A percentile compares a stretch with the other conserved stretches of the same genome.
Conservation (phyloP, 1,140 invertebrate genomes). For the Vanessa tameamea region DNA sequence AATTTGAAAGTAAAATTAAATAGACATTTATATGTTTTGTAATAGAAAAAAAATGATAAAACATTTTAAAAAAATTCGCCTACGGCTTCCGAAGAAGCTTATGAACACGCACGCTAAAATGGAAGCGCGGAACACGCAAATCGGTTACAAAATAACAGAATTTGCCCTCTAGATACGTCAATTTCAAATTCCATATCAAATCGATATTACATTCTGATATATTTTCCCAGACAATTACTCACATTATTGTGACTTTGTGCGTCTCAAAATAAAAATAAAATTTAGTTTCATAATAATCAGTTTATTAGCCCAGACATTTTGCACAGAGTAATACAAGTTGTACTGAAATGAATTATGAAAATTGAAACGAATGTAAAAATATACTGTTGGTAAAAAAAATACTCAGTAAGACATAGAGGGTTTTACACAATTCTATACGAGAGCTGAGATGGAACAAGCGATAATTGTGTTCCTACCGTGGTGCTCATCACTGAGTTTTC, state of each 20-base stretch:
- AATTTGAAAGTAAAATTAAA: background rate
- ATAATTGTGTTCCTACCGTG: no score
- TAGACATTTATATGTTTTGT: background rate
- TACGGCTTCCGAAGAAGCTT: conserved; percentile 65
- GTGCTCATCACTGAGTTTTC: no score
- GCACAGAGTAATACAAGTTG: no score
- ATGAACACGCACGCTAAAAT: conserved; percentile 20
- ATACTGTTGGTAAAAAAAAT: no score
- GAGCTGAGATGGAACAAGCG: no score
- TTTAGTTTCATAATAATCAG: background rate
- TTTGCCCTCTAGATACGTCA: conserved; percentile 55
- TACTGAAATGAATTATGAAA: no score
- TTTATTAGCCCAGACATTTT: no score
- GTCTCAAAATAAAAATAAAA: background rate
- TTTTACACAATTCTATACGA: no score
- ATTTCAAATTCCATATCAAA: conserved; percentile 26
- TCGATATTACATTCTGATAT: background rate
- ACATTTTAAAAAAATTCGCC: conserved; percentile 46
- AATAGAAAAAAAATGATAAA: conserved; percentile 6
- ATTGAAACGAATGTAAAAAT: no score
- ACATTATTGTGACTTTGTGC: background rate
- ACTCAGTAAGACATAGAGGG: no score
- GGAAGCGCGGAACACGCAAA: conserved; percentile 29
- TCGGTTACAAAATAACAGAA: conserved; percentile 49
- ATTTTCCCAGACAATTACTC: background rate